A percentile compares a stretch with the other conserved stretches of the same genome.
phyloP scores from a whole-genome alignment of 2,113 vertebrate genomes.

The Aptenodytes patagonicus region DNA sequence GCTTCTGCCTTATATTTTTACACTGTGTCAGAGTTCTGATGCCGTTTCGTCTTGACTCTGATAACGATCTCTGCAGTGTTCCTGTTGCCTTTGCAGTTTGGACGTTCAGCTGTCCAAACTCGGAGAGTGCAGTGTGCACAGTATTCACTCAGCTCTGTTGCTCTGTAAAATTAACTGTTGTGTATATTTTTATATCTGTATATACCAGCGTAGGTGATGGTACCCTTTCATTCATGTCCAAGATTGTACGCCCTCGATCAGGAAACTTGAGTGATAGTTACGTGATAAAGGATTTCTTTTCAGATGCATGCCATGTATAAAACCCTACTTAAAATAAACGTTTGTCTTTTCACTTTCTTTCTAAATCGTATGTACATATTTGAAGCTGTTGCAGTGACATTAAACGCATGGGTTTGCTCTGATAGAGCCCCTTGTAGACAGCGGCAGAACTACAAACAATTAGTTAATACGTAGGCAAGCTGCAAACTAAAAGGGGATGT shows the following conservation, averaged over 20 bases:
- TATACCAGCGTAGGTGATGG: constrained; percentile 54
- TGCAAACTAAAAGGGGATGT: not conserved
- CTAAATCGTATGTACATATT: not conserved
- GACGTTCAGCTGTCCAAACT: constrained; percentile 11
- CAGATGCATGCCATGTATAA: constrained; percentile 69
- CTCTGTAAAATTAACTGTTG: constrained; percentile 55
- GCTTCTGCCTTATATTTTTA: constrained; percentile 68
- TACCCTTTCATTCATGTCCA: constrained; percentile 25
- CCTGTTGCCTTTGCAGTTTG: constrained; percentile 54
- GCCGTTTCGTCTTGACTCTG: constrained; percentile 52
- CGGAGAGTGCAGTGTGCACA: not conserved
- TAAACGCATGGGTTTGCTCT: not conserved
- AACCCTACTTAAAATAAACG: constrained; percentile 62
- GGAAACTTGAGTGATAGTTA: constrained; percentile 54
- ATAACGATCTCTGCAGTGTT: constrained; percentile 32
- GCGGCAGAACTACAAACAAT: not conserved
- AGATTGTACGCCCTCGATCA: constrained; percentile 47
- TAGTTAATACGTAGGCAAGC: not conserved
- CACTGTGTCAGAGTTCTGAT: constrained; percentile 47
- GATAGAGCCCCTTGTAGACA: not conserved
- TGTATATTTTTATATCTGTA: constrained; percentile 75
- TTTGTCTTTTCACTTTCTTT: constrained; percentile 44
- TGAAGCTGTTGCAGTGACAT: not conserved
- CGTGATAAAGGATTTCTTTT: constrained; percentile 38
- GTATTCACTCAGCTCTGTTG: constrained; percentile 58